Conservation (phyloP, 2,797 vertebrate genomes). For the Fringilla coelebs region DNA sequence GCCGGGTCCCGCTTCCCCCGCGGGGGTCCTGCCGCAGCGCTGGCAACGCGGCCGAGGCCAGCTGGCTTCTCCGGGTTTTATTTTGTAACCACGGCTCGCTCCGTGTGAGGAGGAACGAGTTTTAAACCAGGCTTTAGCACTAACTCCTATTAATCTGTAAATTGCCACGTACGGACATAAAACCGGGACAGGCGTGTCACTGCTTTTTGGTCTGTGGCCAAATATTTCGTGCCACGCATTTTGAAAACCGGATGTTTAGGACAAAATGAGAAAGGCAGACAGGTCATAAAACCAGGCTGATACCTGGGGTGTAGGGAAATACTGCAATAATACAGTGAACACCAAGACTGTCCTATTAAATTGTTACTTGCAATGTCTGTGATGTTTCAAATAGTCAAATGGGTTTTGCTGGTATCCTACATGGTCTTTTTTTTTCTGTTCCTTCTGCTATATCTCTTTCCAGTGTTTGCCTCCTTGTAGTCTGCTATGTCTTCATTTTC, state of each 20-base stretch:
- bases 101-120: background rate
- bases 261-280: background rate
- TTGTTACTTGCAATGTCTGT: background rate
- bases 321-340: background rate
- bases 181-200: background rate
- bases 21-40: background rate
- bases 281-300: background rate
- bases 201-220: background rate
- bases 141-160: background rate
- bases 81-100: background rate
- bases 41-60: background rate
- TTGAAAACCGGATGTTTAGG: background rate
- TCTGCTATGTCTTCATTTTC: background rate
- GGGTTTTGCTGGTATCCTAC: fast-evolving
- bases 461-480: background rate
- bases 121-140: background rate
- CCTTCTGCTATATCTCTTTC: background rate
- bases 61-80: background rate
- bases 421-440: background rate
- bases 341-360: background rate
- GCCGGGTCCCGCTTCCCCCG: background rate
- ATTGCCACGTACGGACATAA: background rate
- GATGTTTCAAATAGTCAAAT: background rate
- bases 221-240: fast-evolving
- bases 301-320: background rate